A percentile compares a stretch with the other conserved stretches of the same genome.
These are phyloP conservation scores for Fringilla coelebs DNA, from an alignment of 2,797 vertebrate species.

Conservation along the genomic window DNA sequence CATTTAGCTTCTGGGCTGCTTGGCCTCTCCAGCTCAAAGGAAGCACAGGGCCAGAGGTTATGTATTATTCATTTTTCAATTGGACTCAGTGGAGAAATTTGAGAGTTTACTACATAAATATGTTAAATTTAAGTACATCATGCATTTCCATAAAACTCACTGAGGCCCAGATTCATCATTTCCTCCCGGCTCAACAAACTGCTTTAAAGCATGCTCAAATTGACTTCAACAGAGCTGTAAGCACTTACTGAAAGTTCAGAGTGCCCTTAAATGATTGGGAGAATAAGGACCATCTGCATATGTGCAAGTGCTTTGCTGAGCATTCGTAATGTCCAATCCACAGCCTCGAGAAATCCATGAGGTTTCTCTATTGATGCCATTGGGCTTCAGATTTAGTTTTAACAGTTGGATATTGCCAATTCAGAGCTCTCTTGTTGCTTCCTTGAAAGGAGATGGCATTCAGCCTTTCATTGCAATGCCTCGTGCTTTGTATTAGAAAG, in stretches of 20 bases:
- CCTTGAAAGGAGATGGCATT: background rate
- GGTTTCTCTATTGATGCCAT: background rate
- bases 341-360: background rate
- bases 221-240: background rate
- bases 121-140: slow-evolving; percentile 40
- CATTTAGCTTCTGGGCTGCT: slow-evolving; percentile 19
- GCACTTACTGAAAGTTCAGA: background rate
- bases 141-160: slow-evolving; percentile 34
- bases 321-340: background rate
- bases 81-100: slow-evolving; percentile 21
- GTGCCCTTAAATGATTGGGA: background rate
- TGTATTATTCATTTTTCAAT: slow-evolving; percentile 47
- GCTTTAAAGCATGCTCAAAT: slow-evolving; percentile 23
- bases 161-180: background rate
- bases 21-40: background rate
- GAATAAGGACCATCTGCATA: background rate
- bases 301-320: background rate
- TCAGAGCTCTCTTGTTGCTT: background rate
- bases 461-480: background rate
- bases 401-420: background rate
- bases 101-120: slow-evolving; percentile 49
- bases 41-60: background rate
- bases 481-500: background rate
- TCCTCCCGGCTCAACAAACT: background rate
- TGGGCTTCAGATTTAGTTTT: background rate